Conservation (phyloP, 1,140 invertebrate species). For the Maniola jurtina region DNA sequence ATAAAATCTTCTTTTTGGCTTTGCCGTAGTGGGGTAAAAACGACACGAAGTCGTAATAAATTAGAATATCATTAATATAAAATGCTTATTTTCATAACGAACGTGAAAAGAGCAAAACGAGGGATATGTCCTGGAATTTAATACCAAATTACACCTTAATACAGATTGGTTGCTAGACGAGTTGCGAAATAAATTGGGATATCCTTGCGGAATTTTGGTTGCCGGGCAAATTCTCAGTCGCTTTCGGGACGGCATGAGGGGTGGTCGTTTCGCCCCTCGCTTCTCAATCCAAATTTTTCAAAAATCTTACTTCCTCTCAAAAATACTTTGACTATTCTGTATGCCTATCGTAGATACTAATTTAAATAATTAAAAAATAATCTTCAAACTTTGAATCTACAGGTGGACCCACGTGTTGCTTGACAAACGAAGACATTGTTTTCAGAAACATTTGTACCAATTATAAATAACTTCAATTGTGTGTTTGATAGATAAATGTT, state of each 20-base stretch:
- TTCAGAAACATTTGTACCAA: neutral
- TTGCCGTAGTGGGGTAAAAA: too few species aligned
- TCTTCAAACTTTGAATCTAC: slow-evolving; percentile 39
- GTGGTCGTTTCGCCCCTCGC: slow-evolving; percentile 36
- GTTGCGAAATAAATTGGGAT: slow-evolving; percentile 31
- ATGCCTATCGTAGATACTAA: slow-evolving; percentile 7
- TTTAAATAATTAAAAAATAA: slow-evolving; percentile 26
- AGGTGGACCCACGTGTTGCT: slow-evolving; percentile 36
- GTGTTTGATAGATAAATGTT: neutral
- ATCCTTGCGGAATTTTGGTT: slow-evolving; percentile 50
- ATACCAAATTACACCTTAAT: slow-evolving; percentile 10
- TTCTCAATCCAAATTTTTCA: slow-evolving; percentile 27
- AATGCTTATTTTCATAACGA: slow-evolving; percentile 4
- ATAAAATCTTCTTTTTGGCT: too few species aligned
- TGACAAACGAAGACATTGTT: neutral
- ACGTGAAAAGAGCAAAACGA: neutral
- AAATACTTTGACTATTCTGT: slow-evolving; percentile 24
- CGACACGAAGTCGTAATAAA: neutral
- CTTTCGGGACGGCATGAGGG: slow-evolving; percentile 38
- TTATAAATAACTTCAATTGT: neutral
- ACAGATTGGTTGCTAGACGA: slow-evolving; percentile 7
- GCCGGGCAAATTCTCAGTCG: slow-evolving; percentile 45
- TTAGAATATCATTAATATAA: slow-evolving; percentile 7
- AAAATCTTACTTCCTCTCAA: slow-evolving; percentile 31
- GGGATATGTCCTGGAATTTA: neutral